Percentiles rank a stretch among this genome's conserved stretches.
These are phyloP conservation scores for Stenolophus ochropezus DNA, from an alignment of 2,888 invertebrate species.

Conservation along the genomic window DNA sequence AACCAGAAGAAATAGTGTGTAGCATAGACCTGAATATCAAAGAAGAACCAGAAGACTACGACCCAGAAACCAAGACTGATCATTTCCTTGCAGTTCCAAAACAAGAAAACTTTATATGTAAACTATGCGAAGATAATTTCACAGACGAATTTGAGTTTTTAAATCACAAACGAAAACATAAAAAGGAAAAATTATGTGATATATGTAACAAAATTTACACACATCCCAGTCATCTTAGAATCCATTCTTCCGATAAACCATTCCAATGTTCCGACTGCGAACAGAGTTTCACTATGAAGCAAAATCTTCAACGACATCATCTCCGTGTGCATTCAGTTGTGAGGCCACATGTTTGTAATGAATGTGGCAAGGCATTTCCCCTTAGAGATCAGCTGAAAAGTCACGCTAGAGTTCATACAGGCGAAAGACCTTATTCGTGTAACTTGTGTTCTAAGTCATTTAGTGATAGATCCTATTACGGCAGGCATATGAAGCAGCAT, in stretches of 20 bases:
- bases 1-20: slow-evolving; percentile 52
- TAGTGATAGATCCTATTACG: slow-evolving; percentile 43
- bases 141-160: slow-evolving; percentile 36
- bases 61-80: neutral
- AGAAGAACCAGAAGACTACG: slow-evolving; percentile 30
- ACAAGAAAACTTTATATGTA: slow-evolving; percentile 30
- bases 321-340: slow-evolving; percentile 5
- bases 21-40: slow-evolving; percentile 45
- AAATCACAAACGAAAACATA: slow-evolving; percentile 39
- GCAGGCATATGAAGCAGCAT: slow-evolving; percentile 39
- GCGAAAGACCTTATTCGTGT: slow-evolving; percentile 43
- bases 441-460: slow-evolving; percentile 38
- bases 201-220: slow-evolving; percentile 50
- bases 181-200: slow-evolving; percentile 43
- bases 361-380: slow-evolving; percentile 34
- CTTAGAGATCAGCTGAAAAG: slow-evolving; percentile 38
- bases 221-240: slow-evolving; percentile 33
- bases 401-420: slow-evolving; percentile 38
- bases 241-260: slow-evolving; percentile 33
- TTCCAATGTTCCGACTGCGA: slow-evolving; percentile 31
- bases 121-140: slow-evolving; percentile 24
- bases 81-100: slow-evolving; percentile 29
- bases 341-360: slow-evolving; percentile 4
- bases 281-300: slow-evolving; percentile 47
- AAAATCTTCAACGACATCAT: slow-evolving; percentile 46